Evolutionary conservation across 2,113 vertebrate genomes (phyloP), one percentile per base, ranked within the genome.

Genomic region (Castor canadensis): DNA sequence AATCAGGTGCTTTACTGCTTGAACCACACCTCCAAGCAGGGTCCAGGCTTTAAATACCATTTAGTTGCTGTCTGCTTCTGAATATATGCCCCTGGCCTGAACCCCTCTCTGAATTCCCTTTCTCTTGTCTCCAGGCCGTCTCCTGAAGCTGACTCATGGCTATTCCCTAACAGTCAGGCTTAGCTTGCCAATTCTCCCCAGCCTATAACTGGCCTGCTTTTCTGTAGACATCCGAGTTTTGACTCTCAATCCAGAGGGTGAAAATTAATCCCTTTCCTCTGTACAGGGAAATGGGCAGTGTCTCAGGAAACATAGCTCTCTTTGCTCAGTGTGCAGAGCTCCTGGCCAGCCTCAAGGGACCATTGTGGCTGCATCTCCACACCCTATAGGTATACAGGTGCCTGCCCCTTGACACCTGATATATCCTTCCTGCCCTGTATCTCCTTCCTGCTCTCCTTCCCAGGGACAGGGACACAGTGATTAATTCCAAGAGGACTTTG

Each of bases 81-180:
- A 76, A 56, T 91, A 54, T 83, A 84, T 62, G 77, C 81, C 30
- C 20, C 88, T 28, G n/a, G 82, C 93, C 93, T 40, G 28, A 88
- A 72, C 45, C 72, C 71, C 85, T 73, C 52, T 86, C 85, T 81
- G 73, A 72, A 79, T 86, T 66, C 72, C 62, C 58, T 20, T 75
- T 62, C 47, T 45, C 35, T 76, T 94, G 93, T 93, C 58, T 82
- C 87, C 35, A 93, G 54, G 47, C 79, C 56, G 64, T 71, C 49
- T 84, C 64, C 84, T 24, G 30, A 69, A 40, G 77, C 90, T 58
- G 72, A 90, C 79, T 82, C 82, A 28, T 30, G 40, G 88, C 85
- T 8, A 2, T 69, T 16, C n/a, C 38, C 81, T 67, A 56, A 54
- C 56, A 52, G 8, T 60, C 62, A 69, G 54, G 22, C 82, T 79